Percentiles rank a stretch among this genome's conserved stretches.
phyloP scores from a whole-genome alignment of 1,140 invertebrate species.

The Sesamia nonagrioides region DNA sequence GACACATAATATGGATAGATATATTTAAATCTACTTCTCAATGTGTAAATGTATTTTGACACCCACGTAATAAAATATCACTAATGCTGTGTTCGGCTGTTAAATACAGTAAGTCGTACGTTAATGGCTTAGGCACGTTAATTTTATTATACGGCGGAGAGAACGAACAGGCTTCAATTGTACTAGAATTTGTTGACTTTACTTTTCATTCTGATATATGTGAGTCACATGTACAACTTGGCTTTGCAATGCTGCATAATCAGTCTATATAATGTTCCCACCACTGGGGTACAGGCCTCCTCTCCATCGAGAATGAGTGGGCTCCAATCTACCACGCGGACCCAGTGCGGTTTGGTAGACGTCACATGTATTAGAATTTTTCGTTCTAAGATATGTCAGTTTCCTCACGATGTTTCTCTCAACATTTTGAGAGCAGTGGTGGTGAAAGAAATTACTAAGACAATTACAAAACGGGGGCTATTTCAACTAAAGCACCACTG shows the following conservation, averaged over 20 bases:
- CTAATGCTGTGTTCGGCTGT: slow-evolving; percentile 69
- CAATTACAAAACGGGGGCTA: no score
- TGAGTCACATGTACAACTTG: not conserved
- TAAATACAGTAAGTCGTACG: slow-evolving; percentile 35
- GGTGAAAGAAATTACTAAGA: no score
- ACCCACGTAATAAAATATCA: slow-evolving; percentile 60
- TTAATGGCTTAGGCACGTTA: not conserved
- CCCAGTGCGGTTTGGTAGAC: no score
- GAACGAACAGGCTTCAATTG: not conserved
- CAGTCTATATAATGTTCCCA: no score
- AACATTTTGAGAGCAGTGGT: no score
- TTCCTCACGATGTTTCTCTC: no score
- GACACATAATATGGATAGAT: slow-evolving; percentile 20
- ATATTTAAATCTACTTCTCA: slow-evolving; percentile 24
- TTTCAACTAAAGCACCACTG: no score
- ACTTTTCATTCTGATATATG: not conserved
- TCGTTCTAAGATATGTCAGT: no score
- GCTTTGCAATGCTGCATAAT: not conserved
- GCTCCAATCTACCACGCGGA: no score
- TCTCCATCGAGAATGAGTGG: no score
- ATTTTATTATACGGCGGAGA: slow-evolving; percentile 12
- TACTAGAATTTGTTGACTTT: not conserved
- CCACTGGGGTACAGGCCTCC: no score
- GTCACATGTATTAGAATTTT: no score
- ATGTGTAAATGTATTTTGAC: slow-evolving; percentile 43